A percentile compares a stretch with the other conserved stretches of the same genome.
These are phyloP conservation scores for Pterophyllum scalare DNA, from an alignment of 2,113 vertebrate species.

Conservation along the genomic window DNA sequence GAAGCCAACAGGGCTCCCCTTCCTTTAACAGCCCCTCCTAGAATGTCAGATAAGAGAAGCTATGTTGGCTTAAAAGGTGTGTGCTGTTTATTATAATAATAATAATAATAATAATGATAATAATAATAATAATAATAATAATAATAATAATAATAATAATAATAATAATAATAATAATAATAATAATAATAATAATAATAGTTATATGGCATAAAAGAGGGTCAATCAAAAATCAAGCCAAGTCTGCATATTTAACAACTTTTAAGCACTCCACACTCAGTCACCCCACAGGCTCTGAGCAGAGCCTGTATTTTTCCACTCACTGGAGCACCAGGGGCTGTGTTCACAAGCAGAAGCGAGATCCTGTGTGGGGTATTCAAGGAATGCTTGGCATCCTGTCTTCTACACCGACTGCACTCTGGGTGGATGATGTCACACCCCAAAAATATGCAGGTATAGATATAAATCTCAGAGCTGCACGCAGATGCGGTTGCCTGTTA, in stretches of 20 bases:
- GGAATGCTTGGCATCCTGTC: constrained; percentile 74
- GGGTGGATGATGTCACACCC: constrained; percentile 66
- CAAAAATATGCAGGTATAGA: constrained; percentile 27
- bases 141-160: too few relatives aligned
- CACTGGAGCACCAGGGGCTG: constrained; percentile 25
- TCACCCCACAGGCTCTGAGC: constrained; percentile 13
- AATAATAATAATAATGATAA: background rate
- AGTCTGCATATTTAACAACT: background rate
- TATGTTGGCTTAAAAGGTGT: background rate
- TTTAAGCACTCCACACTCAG: background rate
- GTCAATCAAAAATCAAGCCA: background rate
- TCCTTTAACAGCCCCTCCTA: constrained; percentile 39
- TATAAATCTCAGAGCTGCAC: constrained; percentile 11
- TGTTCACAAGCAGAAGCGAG: constrained; percentile 70
- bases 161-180: too few relatives aligned
- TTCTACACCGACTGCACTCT: constrained; percentile 38
- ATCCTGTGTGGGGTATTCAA: constrained; percentile 71
- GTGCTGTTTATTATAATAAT: background rate
- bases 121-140: too few relatives aligned
- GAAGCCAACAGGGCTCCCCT: constrained; percentile 49
- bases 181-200: too few relatives aligned
- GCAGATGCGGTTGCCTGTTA: background rate
- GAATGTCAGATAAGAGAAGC: constrained; percentile 53
- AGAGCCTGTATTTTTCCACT: constrained; percentile 76
- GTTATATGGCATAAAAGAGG: background rate